These are phyloP conservation scores for Eospalax fontanierii DNA, from an alignment of 2,797 vertebrate species.

Conservation along the genomic window DNA sequence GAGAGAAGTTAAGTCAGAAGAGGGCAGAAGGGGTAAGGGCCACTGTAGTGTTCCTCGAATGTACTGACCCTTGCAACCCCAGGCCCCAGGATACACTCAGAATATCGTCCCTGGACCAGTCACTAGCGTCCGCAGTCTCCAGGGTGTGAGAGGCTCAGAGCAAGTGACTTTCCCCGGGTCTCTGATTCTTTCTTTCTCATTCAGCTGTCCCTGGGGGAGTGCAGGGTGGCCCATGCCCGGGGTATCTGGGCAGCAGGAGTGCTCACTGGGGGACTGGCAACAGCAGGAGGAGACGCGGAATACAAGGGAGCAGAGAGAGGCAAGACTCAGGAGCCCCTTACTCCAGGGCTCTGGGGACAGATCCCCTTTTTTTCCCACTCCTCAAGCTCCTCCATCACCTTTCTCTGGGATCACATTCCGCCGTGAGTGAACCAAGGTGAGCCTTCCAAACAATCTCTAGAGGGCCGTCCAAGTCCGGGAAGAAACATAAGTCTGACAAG, in stretches of 20 bases:
- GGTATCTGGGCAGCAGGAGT: background rate
- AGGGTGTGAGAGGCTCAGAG: background rate
- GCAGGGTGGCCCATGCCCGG: background rate
- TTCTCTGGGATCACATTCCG: background rate
- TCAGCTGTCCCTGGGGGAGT: background rate
- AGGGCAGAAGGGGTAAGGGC: slow-evolving; percentile 2
- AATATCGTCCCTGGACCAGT: background rate
- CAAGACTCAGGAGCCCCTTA: background rate
- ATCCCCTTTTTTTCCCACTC: background rate
- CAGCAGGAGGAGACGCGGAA: background rate
- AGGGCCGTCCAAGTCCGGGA: background rate
- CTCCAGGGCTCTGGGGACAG: background rate
- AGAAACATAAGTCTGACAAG: background rate
- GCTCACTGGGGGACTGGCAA: background rate
- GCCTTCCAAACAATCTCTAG: background rate
- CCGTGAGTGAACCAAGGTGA: background rate
- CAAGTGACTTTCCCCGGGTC: rapidly evolving
- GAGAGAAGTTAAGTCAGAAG: slow-evolving; percentile 61
- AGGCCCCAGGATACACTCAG: background rate
- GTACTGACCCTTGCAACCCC: rapidly evolving
- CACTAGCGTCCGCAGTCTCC: background rate
- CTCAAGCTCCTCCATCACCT: background rate
- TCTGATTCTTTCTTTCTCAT: background rate
- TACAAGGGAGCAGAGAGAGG: too few species aligned
- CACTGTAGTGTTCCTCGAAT: background rate